These are phyloP conservation scores for Solenopsis fugax DNA, from an alignment of 1,140 invertebrate genomes.

Conservation along the genomic window DNA sequence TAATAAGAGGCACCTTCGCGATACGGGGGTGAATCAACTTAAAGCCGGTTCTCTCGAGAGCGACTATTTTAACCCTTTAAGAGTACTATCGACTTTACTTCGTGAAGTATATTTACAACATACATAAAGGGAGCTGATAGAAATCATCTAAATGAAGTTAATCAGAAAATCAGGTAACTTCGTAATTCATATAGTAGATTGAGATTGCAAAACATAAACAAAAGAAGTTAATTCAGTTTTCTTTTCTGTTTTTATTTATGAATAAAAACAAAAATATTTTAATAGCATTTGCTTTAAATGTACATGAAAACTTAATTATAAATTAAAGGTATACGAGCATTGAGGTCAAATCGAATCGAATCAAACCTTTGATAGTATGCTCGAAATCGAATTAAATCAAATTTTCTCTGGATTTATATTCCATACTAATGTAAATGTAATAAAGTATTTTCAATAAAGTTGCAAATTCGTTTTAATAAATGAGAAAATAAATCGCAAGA, in stretches of 20 bases:
- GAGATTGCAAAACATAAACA: neutral
- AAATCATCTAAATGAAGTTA: conserved; percentile 23
- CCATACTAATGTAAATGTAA: too few species aligned
- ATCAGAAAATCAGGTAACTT: neutral
- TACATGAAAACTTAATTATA: neutral
- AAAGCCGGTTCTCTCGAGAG: neutral
- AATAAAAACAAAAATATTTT: neutral
- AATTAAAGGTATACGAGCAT: too few species aligned
- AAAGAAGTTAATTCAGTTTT: neutral
- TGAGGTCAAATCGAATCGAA: too few species aligned
- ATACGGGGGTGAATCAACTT: conserved; percentile 55
- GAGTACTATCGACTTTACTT: conserved; percentile 20
- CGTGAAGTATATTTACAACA: conserved; percentile 5
- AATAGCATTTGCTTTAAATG: neutral
- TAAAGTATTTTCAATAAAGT: too few species aligned
- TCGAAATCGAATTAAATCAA: too few species aligned
- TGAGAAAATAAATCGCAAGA: too few species aligned
- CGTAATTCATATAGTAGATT: neutral
- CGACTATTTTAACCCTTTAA: conserved; percentile 46
- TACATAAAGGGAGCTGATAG: neutral
- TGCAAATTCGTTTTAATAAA: too few species aligned
- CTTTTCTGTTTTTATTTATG: neutral
- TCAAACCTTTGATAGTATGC: too few species aligned
- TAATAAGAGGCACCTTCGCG: conserved; percentile 55
- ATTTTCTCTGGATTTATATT: too few species aligned